A percentile compares a stretch with the other conserved stretches of the same genome.
Conservation (phyloP, 2,888 invertebrate species). For the Zonitis immaculata region DNA sequence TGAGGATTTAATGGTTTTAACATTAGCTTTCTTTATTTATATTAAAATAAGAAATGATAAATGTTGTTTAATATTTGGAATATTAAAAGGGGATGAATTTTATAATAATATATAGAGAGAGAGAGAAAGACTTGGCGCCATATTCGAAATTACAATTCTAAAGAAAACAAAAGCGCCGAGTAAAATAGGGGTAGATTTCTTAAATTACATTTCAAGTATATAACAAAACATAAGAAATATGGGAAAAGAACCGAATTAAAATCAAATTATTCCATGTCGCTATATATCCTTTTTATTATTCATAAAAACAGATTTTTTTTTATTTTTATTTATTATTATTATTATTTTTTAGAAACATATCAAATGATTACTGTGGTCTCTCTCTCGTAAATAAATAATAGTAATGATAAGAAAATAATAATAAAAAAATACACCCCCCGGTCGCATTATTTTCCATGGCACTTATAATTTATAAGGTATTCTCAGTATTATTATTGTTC, state of each 20-base stretch:
- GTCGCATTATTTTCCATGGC: conserved; percentile 14
- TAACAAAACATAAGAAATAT: conserved; percentile 1
- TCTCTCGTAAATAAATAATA: conserved; percentile 20
- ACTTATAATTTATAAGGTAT: conserved; percentile 19
- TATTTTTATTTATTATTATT: too few species aligned
- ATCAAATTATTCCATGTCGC: conserved; percentile 17
- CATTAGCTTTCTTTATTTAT: neutral
- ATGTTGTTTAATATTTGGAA: neutral
- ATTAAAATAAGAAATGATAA: neutral
- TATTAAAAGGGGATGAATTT: too few species aligned
- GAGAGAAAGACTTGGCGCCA: neutral
- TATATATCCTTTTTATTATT: conserved; percentile 4
- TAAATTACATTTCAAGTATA: too few species aligned
- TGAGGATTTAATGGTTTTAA: neutral
- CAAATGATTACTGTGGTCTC: conserved; percentile 15
- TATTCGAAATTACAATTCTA: conserved; percentile 2
- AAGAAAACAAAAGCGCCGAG: too few species aligned
- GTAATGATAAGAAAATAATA: neutral
- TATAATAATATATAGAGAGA: too few species aligned
- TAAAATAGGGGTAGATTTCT: too few species aligned
- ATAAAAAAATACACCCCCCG: too few species aligned
- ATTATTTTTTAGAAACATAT: conserved; percentile 18
- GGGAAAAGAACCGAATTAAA: conserved; percentile 17
- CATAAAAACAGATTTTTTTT: conserved; percentile 20
- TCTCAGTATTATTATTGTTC: conserved; percentile 19